Conservation (phyloP, 2,797 vertebrate species). For the Eptatretus atami region DNA sequence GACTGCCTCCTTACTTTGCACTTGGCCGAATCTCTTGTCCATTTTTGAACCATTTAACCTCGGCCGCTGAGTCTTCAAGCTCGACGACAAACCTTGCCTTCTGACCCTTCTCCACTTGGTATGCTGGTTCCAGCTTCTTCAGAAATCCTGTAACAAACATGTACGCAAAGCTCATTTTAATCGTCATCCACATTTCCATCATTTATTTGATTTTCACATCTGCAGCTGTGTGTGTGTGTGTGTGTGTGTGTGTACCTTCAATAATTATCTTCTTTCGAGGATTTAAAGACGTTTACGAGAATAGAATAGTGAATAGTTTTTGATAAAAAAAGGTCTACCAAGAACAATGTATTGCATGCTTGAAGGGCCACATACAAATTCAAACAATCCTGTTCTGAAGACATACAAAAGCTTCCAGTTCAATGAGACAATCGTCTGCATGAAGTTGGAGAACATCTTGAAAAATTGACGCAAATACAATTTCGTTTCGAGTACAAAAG, state of each 20-base stretch:
- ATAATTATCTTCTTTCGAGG: neutral
- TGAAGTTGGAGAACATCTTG: no score
- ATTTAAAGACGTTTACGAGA: neutral
- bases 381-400: no score
- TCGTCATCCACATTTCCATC: no score
- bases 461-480: no score
- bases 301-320: constrained; percentile 7
- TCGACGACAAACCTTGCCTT: constrained; percentile 35
- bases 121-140: constrained; percentile 31
- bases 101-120: constrained; percentile 45
- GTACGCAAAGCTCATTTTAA: no score
- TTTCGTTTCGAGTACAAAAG: no score
- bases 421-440: no score
- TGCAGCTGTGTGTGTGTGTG: neutral
- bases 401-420: no score
- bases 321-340: no score
- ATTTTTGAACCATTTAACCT: constrained; percentile 48
- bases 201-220: neutral
- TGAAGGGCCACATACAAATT: no score
- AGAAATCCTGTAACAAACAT: constrained; percentile 24
- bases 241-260: neutral
- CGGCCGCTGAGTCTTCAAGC: constrained; percentile 21
- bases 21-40: constrained; percentile 52
- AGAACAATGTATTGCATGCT: no score
- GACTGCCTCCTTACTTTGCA: constrained; percentile 27